phyloP scores from a whole-genome alignment of 2,888 invertebrate genomes.

The Meta bourneti region DNA sequence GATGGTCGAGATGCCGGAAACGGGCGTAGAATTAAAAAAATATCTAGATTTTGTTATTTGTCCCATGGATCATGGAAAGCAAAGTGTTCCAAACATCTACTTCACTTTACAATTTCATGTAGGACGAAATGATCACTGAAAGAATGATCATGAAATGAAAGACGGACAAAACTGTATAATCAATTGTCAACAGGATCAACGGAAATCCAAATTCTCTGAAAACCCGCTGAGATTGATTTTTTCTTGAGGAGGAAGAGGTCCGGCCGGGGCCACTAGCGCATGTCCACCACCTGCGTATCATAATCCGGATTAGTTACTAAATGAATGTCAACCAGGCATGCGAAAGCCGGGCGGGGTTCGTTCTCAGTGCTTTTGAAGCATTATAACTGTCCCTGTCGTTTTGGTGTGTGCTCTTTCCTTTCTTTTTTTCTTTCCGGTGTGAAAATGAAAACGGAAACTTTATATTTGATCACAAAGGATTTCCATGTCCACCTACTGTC shows the following conservation, averaged over 20 bases:
- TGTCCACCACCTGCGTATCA: conserved; percentile 52
- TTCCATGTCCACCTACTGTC: conserved; percentile 16
- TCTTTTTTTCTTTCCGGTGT: conserved; percentile 53
- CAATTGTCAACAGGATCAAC: not conserved
- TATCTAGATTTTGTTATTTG: too few species aligned
- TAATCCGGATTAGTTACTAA: conserved; percentile 6
- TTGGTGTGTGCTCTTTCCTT: conserved; percentile 7
- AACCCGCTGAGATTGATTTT: not conserved
- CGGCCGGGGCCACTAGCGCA: conserved; percentile 14
- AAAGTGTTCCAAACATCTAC: too few species aligned
- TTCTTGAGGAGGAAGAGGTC: not conserved
- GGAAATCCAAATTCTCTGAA: not conserved
- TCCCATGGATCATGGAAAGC: too few species aligned
- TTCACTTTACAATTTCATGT: too few species aligned
- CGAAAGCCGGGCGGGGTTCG: conserved; percentile 56
- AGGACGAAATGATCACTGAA: too few species aligned
- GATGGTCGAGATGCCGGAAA: too few species aligned
- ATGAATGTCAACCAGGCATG: conserved; percentile 60
- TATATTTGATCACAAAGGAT: conserved; percentile 41
- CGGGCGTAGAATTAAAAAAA: too few species aligned
- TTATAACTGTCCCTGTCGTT: conserved; percentile 26
- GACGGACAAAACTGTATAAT: too few species aligned
- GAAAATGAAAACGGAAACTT: conserved; percentile 63
- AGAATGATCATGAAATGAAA: too few species aligned
- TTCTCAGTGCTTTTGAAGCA: conserved; percentile 55